Evolutionary conservation across 2,888 invertebrate genomes (phyloP), one percentile per base, ranked within the genome.

Genomic region (Thymelicus acteon): DNA sequence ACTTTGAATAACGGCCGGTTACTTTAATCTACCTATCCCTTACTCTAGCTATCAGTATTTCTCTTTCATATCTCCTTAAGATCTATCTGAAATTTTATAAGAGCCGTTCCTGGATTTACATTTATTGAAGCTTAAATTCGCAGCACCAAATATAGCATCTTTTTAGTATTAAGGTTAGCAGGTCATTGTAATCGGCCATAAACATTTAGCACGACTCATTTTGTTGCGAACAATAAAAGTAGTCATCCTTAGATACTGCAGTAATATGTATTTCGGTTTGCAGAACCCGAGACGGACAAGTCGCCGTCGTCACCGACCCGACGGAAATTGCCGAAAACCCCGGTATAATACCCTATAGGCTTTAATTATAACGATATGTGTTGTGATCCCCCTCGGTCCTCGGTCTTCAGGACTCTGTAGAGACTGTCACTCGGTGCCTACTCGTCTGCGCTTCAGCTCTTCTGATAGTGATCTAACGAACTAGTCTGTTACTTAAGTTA

Each of bases 271-370:
- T 90, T 91, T 90, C 89, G 85, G 82, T 92, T 89, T 90, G 82
- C 96, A 97, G 97, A 97, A 94, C 95, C 96, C 81, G 97, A 97
- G 89, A 95, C 95, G 87, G 97, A 97, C 93, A 97, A 97, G 95
- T 95, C 97, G 83, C 97, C 97, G 85, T 96, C 97, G 80, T 97
- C 97, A 86, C 97, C 98, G 85, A 97, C 98, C 80, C 95, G 98
- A 95, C 96, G 98, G 95, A 98, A 98, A 96, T 95, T 98, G 94
- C 98, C 98, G 92, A 98, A 98, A 96, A 98, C 98, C 94, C 98
- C 98, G 96, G 98, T 98, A 97, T 97, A 97, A 97, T 96, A 94
- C 94, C 89, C 90, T 12, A 89, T 93, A 92, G 92, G 92, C 87
- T 92, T 91, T 92, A 90, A 88, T 86, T 89, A 88, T 93, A 90